Percentiles rank a stretch among this genome's conserved stretches.
Conservation (phyloP, 2,888 invertebrate species). For the Micoletzkya japonica region DNA sequence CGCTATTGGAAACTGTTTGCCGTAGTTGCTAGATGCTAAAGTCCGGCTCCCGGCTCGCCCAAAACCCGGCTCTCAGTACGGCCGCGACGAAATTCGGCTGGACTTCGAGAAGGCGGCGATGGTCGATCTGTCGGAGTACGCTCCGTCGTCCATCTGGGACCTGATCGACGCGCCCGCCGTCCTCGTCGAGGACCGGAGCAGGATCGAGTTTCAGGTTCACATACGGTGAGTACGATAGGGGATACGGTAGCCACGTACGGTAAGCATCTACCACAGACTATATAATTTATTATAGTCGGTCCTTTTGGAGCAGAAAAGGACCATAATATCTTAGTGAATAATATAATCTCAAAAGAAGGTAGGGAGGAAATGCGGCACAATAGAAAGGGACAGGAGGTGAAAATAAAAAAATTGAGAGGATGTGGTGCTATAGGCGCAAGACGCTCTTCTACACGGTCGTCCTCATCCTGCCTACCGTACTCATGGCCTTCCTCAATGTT, state of each 20-base stretch:
- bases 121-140: conserved; percentile 42
- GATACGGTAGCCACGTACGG: too few relatives aligned
- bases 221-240: conserved; percentile 47
- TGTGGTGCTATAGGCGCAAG: conserved; percentile 81
- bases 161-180: conserved; percentile 83
- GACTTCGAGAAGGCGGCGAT: conserved; percentile 85
- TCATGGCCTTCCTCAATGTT: conserved; percentile 98
- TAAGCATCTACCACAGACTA: too few relatives aligned
- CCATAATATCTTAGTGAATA: too few relatives aligned
- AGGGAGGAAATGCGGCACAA: too few relatives aligned
- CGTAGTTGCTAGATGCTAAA: too few relatives aligned
- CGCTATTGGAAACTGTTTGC: too few relatives aligned
- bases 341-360: too few relatives aligned
- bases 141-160: conserved; percentile 81
- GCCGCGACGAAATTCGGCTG: conserved; percentile 69
- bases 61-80: conserved; percentile 59
- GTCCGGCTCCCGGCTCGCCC: too few relatives aligned
- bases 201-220: conserved; percentile 60
- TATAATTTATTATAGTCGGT: too few relatives aligned
- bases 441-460: conserved; percentile 99
- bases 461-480: conserved; percentile 94
- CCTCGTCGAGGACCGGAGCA: conserved; percentile 78
- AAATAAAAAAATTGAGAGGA: conserved; percentile 8
- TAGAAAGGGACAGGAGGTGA: background rate
- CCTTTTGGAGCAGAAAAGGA: too few relatives aligned